Conservation (phyloP, 2,797 vertebrate species). For the Tadarida brasiliensis region DNA sequence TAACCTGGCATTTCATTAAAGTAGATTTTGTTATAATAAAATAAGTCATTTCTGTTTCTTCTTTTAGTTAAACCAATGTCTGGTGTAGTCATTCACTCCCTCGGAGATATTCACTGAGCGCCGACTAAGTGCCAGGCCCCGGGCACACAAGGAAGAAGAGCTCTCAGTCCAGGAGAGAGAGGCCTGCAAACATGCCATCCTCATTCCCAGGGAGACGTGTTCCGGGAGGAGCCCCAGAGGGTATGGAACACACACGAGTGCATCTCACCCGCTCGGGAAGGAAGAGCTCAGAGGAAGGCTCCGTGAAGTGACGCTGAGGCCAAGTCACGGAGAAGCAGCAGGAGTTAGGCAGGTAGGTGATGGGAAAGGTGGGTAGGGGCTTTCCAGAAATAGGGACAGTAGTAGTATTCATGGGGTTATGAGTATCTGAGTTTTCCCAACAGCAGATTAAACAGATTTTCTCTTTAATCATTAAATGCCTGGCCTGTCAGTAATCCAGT, state of each 20-base stretch:
- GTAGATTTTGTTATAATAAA: not conserved
- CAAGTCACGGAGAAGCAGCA: not conserved
- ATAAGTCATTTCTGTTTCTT: not conserved
- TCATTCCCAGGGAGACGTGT: not conserved
- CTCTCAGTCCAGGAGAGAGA: not conserved
- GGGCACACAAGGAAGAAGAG: not conserved
- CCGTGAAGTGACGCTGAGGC: not conserved
- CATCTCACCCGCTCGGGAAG: not conserved
- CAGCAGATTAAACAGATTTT: not conserved
- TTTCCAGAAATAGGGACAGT: not conserved
- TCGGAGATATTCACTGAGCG: not conserved
- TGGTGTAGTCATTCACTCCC: not conserved
- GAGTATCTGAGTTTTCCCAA: not conserved
- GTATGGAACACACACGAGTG: accelerated
- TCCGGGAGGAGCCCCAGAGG: not conserved
- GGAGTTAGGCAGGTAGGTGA: not conserved
- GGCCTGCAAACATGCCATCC: not conserved
- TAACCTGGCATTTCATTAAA: slow-evolving; percentile 26
- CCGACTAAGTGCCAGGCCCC: not conserved
- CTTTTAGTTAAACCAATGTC: not conserved
- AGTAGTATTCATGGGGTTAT: not conserved
- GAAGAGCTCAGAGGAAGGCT: not conserved
- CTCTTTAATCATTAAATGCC: not conserved
- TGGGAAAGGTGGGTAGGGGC: not conserved
- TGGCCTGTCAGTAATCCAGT: not conserved